These are phyloP conservation scores for Allolobophora icterica DNA, from an alignment of 2,888 invertebrate species.

Conservation along the genomic window DNA sequence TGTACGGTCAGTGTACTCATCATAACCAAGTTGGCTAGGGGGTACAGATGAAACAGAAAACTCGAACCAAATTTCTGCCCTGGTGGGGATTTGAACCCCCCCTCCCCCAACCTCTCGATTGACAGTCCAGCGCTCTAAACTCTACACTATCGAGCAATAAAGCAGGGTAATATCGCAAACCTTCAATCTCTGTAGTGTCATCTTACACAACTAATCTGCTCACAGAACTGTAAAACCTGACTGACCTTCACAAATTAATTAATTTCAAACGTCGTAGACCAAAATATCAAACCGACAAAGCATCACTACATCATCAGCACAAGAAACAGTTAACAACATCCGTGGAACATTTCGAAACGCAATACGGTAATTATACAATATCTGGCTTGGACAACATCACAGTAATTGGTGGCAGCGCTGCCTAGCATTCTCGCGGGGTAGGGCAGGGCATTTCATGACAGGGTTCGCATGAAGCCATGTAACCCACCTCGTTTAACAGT, in stretches of 20 bases:
- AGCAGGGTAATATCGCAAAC: too few species aligned
- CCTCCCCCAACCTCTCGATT: too few species aligned
- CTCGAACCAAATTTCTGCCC: too few species aligned
- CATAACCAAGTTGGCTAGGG: too few species aligned
- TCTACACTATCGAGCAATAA: too few species aligned
- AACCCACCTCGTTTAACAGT: background rate
- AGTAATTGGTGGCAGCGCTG: background rate
- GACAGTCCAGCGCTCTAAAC: too few species aligned
- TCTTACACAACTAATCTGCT: background rate
- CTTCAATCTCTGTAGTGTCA: too few species aligned
- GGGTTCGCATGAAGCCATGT: background rate
- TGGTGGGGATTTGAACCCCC: too few species aligned
- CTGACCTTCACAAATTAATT: constrained; percentile 1
- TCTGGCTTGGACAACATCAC: background rate
- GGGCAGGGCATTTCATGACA: too few species aligned
- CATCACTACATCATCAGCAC: background rate
- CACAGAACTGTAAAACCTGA: background rate
- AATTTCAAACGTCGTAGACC: background rate
- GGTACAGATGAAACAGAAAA: too few species aligned
- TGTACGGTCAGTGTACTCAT: too few species aligned
- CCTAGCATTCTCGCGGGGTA: background rate
- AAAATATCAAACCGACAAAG: background rate
- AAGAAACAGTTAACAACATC: background rate
- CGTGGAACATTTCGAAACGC: background rate
- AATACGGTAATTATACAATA: background rate